Percentiles rank a stretch among this genome's conserved stretches.
phyloP scores from a whole-genome alignment of 2,888 invertebrate species.

The Lithosia quadra region DNA sequence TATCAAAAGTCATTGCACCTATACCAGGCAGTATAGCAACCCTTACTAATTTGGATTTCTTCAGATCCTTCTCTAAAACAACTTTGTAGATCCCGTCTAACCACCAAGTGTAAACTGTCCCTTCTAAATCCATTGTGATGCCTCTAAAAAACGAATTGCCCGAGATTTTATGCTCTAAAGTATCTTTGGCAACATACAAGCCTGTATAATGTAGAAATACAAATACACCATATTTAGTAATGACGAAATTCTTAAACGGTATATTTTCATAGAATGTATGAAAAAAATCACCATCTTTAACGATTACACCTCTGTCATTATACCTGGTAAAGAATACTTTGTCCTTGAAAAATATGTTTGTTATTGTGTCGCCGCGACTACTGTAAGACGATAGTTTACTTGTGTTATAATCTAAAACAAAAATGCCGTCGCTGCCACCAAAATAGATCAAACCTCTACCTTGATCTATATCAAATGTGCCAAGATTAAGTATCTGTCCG shows the following conservation, averaged over 20 bases:
- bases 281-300: slow-evolving; percentile 71
- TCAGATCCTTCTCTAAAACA: slow-evolving; percentile 59
- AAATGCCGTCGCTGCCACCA: slow-evolving; percentile 76
- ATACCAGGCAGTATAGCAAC: slow-evolving; percentile 64
- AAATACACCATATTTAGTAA: slow-evolving; percentile 69
- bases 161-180: slow-evolving; percentile 61
- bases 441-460: slow-evolving; percentile 69
- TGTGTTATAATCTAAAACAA: slow-evolving; percentile 58
- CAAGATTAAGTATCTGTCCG: slow-evolving; percentile 67
- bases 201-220: slow-evolving; percentile 69
- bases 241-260: slow-evolving; percentile 69
- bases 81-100: slow-evolving; percentile 77
- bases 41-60: slow-evolving; percentile 63
- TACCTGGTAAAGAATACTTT: slow-evolving; percentile 71
- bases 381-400: slow-evolving; percentile 67
- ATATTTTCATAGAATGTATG: slow-evolving; percentile 61
- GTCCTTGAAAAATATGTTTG: slow-evolving; percentile 68
- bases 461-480: slow-evolving; percentile 77
- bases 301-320: slow-evolving; percentile 63
- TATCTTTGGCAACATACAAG: slow-evolving; percentile 66
- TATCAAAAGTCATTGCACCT: slow-evolving; percentile 75
- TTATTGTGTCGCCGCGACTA: slow-evolving; percentile 70
- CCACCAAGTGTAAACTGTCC: slow-evolving; percentile 77
- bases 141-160: slow-evolving; percentile 75
- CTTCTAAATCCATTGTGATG: slow-evolving; percentile 70